Base-by-base conservation (phyloP, 1,140 invertebrate species). In the Magallana angulata region DNA sequence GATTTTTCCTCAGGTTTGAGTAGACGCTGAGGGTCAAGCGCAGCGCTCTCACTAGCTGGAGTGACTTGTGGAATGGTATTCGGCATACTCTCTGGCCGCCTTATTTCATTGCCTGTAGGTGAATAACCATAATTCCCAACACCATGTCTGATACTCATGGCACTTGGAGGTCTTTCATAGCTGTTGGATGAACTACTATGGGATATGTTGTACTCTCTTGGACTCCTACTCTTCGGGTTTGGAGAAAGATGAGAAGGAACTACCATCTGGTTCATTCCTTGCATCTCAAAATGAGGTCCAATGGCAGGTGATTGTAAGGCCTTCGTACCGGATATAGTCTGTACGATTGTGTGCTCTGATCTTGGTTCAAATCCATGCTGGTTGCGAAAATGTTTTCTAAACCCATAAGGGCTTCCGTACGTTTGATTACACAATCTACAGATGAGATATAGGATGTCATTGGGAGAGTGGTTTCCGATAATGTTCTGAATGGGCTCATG, bases 401-500 rank as follows among this genome's bases (percentile, higher is more conserved):
- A 94, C 18, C 92, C 92, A 90, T 94, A 94, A 7, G 93, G 93
- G 88, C 93, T 94, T n/a, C 93, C 93, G 85, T 94, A 93, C 4
- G 93, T 93, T 85, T 93, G 92, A n/a, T 91, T 86, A 88, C 93
- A 94, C 36, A 93, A 86, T 59, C 91, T 89, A 89, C 93, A 94
- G 48, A 93, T 93, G 6, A 94, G 87, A 87, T 94, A 94, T 12
- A 94, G 87, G 71, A 94, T 93, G 86, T 94, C 93, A 85, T 89
- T 91, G 1, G 92, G 91, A 36, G 92, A 89, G 82, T 93, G 91
- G 85, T 89, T 91, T 7, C 93, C 93, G 62, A 94, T 90, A 30
- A 94, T 92, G 71, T 92, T 94, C 82, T 93, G 93, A n/a, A 93
- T 92, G 4, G 93, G 93, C 88, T 93, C 93, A 89, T 94, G 92